A percentile compares a stretch with the other conserved stretches of the same genome.
Evolutionary conservation across 2,888 invertebrate genomes (phyloP).

Genomic region (Epirrita christyi): DNA sequence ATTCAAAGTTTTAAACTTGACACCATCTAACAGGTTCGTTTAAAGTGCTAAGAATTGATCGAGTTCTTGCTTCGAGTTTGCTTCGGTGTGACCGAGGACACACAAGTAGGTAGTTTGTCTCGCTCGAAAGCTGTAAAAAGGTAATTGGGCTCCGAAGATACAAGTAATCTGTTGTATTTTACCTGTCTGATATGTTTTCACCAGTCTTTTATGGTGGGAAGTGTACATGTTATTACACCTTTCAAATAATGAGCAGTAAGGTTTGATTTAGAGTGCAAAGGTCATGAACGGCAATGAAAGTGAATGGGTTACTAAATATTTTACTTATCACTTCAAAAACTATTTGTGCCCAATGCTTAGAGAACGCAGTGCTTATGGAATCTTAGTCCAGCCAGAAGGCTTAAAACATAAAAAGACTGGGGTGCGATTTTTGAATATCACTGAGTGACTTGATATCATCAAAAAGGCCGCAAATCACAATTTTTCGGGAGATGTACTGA

Average conservation of each 20-base stretch:
- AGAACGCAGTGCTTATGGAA: no score
- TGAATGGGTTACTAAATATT: conserved; percentile 22
- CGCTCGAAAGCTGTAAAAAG: conserved; percentile 32
- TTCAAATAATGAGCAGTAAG: conserved; percentile 4
- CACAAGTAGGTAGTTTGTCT: conserved; percentile 11
- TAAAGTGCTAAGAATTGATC: no score
- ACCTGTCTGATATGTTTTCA: conserved; percentile 30
- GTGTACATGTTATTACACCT: neutral
- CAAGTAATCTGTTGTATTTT: conserved; percentile 29
- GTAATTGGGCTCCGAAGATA: conserved; percentile 31
- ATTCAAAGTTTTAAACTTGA: no score
- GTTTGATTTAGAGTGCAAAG: conserved; percentile 1
- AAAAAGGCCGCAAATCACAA: no score
- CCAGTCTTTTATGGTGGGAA: conserved; percentile 25
- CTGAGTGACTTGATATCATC: no score
- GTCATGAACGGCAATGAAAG: conserved; percentile 17
- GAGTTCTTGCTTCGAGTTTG: neutral
- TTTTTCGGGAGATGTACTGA: no score
- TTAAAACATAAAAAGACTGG: no score
- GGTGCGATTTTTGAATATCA: no score
- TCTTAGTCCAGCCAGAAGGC: no score
- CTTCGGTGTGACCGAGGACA: conserved; percentile 18
- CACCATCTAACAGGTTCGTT: no score
- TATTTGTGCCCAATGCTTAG: no score
- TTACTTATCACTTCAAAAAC: neutral